Evolutionary conservation across 2,888 invertebrate genomes (phyloP), one percentile per base, ranked within the genome.

Genomic region (Helleia helle): DNA sequence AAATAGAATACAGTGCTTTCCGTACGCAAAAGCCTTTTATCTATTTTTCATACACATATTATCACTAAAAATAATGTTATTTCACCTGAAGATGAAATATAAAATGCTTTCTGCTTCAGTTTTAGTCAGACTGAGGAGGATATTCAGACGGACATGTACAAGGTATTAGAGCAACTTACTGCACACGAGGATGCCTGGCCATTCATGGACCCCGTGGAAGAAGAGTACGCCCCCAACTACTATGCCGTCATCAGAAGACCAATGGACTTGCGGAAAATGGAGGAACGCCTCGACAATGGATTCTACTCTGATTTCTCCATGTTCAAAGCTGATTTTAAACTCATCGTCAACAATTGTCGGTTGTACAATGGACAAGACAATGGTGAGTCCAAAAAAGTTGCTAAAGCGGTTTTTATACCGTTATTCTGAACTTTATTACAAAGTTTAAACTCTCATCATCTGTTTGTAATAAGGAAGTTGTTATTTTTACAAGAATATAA

Each of bases 151-250:
- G 95, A 95, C 37, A 93, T 95, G 93, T 94, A 95, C 72, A 95
- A 95, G 86, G 94, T 97, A 43, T 83, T 97, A 42, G 94, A 95
- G 65, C 90, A 92, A 59, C 88, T 97, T 26, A 94, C 93, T 60
- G 91, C 92, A 56, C 95, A 96, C 66, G 91, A 93, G 42, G 96
- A 97, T 67, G 95, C 96, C 0, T 97, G 96, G 96, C 96, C 96
- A 0, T 97, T 97, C 73, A 88, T 93, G 65, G 95, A 96, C 63
- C 94, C 96, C 0, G 96, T 97, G 1, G 94, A 96, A 58, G 96
- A 96, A 65, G 93, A 94, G 61, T 94, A 93, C 65, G 96, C 96
- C 0, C 96, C 97, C 0, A 92, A 93, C 70, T 93, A 91, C 65
- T 91, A 91, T 61, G 87, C 91, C 0, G 89, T 91, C 17, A 91